Evolutionary conservation across 2,797 vertebrate species (phyloP), one percentile per base, ranked within the genome.

Genomic region (Characodon lateralis): DNA sequence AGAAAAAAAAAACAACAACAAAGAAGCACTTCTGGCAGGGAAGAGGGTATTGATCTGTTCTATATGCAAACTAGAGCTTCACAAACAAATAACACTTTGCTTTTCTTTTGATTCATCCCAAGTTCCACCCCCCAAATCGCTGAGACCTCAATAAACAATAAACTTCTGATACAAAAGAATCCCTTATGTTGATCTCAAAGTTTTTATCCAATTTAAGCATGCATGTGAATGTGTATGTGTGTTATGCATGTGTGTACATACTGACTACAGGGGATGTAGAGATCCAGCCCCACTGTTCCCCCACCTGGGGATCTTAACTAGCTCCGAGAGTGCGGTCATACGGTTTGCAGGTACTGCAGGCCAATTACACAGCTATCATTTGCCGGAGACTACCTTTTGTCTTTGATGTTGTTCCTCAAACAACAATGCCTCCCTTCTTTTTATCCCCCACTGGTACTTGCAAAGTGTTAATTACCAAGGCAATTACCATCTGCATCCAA

Each of bases 331-430:
- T 86, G 73, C 31, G 79, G 80, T 80, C 85, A 81, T 85, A 72
- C 61, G 74, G 85, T 88, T 92, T 70, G 24, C 91, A 88, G 93
- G 91, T 92, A 93, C 88, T 55, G 78, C 81, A 41, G 87, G 89
- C 88, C 92, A 93, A 93, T 94, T 94, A 94, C 89, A 93, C 92
- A 91, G 78, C 89, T 89, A 94, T 94, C 92, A 94, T 94, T 95
- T 94, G 87, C 91, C 82, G 78, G 82, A 93, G 83, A 91, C 91
- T 91, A 88, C 90, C 86, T 92, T 93, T 93, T 88, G 85, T 82
- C 92, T 95, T 95, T 95, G 92, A 95, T 94, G 93, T 94, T 88
- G 82, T 82, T 90, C 87, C 90, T 94, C 88, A 87, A 89, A 94
- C 89, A 95, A 94, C 92, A 93, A 89, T 90, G 85, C 83, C 86